phyloP scores from a whole-genome alignment of 2,888 invertebrate species.

The Coenonympha glycerion region DNA sequence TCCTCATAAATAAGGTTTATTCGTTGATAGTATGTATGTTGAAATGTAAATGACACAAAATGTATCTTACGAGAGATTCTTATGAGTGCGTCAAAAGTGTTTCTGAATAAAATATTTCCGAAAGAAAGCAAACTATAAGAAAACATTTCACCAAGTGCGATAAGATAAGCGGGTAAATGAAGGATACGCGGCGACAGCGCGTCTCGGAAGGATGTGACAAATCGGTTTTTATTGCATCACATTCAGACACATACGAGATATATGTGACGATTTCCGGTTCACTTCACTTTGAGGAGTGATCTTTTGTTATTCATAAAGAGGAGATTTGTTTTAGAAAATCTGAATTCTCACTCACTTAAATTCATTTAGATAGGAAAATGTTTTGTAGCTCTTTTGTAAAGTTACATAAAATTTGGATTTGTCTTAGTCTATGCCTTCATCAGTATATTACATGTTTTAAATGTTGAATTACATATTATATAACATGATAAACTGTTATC shows the following conservation, averaged over 20 bases:
- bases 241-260: conserved; percentile 3
- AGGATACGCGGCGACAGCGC: conserved; percentile 39
- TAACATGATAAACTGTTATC: no score
- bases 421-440: no score
- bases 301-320: no score
- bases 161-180: conserved; percentile 42
- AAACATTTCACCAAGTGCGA: conserved; percentile 18
- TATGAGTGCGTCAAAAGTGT: not conserved
- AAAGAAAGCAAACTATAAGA: conserved; percentile 1
- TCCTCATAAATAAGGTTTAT: no score
- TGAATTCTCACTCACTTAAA: no score
- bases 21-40: no score
- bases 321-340: no score
- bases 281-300: not conserved
- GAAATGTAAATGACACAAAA: not conserved
- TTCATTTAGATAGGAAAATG: no score
- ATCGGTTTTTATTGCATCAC: conserved; percentile 21
- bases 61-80: not conserved
- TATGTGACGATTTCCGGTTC: not conserved
- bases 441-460: no score
- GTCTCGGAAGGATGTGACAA: conserved; percentile 24
- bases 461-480: no score
- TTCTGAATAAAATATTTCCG: conserved; percentile 1
- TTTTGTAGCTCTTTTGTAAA: no score
- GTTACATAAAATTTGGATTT: no score